Conservation (phyloP, 2,888 invertebrate species). For the Monochamus alternatus region DNA sequence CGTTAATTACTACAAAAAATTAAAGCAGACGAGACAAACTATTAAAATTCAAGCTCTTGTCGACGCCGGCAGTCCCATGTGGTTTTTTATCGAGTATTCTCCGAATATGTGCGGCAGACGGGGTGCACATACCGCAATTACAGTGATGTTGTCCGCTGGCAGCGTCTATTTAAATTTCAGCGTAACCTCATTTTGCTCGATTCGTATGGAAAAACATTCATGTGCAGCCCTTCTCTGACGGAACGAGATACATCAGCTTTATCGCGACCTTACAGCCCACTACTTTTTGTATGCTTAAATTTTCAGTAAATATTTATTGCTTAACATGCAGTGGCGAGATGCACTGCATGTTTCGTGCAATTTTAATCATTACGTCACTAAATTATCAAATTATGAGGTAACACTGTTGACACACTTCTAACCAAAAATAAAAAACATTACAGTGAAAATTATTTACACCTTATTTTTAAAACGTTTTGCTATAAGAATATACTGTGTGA, state of each 20-base stretch:
- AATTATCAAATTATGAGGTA: too few relatives aligned
- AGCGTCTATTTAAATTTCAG: conserved; percentile 22
- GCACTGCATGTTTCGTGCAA: too few relatives aligned
- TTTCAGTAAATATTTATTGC: neutral
- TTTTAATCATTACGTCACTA: too few relatives aligned
- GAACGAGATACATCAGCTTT: conserved; percentile 27
- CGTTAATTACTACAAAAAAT: too few relatives aligned
- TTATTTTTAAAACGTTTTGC: too few relatives aligned
- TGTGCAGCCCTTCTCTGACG: conserved; percentile 26
- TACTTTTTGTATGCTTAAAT: conserved; percentile 34
- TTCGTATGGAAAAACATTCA: conserved; percentile 36
- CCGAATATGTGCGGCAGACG: neutral
- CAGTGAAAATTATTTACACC: too few relatives aligned
- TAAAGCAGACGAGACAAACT: too few relatives aligned
- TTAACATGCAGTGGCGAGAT: too few relatives aligned
- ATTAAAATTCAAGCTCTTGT: neutral
- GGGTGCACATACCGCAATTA: conserved; percentile 18
- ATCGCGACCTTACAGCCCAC: neutral
- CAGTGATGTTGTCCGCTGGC: conserved; percentile 7
- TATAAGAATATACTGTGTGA: too few relatives aligned
- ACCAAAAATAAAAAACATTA: too few relatives aligned
- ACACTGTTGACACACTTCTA: too few relatives aligned
- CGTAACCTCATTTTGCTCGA: conserved; percentile 15
- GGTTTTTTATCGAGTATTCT: conserved; percentile 8
- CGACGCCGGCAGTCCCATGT: neutral